These are phyloP conservation scores for Argentina silus DNA, from an alignment of 2,797 vertebrate genomes.

Conservation along the genomic window DNA sequence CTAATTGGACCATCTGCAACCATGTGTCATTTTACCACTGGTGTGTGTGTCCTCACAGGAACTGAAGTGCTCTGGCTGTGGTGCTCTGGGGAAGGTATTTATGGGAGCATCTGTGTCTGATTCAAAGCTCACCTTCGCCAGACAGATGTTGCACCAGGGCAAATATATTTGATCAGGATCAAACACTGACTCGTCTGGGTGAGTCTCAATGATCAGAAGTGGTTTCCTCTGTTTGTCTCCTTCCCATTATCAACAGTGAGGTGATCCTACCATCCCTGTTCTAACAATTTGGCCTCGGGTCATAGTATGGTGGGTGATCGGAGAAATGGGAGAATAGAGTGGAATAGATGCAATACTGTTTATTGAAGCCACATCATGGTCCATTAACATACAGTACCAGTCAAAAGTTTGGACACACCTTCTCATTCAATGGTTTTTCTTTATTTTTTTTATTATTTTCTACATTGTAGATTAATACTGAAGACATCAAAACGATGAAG, in stretches of 20 bases:
- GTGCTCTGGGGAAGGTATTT: not conserved
- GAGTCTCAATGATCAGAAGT: not conserved
- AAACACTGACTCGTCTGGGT: not conserved
- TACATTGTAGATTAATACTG: no score
- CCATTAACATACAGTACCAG: no score
- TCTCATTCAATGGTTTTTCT: no score
- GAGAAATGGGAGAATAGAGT: no score
- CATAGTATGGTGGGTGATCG: no score
- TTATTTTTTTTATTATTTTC: no score
- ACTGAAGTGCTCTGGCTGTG: not conserved
- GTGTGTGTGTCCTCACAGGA: not conserved
- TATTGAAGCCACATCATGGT: no score
- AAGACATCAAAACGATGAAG: no score
- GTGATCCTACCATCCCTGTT: not conserved
- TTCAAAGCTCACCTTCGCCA: not conserved
- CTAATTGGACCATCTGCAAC: constrained; percentile 26
- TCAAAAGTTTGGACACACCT: no score
- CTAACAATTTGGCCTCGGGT: no score
- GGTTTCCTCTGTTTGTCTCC: not conserved
- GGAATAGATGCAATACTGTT: no score
- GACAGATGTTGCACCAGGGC: not conserved
- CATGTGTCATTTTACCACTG: not conserved
- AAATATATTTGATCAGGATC: not conserved
- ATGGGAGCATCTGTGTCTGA: not conserved
- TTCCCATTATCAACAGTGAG: not conserved